Conservation (phyloP, 2,888 invertebrate species). For the Acrocyrtus sp. region DNA sequence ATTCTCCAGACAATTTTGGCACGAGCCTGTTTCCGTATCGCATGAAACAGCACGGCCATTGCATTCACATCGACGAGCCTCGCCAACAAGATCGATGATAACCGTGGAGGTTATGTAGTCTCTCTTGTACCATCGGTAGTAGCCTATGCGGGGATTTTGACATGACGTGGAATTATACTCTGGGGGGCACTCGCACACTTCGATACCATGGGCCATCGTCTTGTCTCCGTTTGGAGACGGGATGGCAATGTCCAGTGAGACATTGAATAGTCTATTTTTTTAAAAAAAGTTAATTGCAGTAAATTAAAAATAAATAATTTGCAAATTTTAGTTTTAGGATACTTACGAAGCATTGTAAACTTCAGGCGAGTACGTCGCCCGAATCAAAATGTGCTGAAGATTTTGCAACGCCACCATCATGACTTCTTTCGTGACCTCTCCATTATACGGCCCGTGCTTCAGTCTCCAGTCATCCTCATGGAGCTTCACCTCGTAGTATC, state of each 20-base stretch:
- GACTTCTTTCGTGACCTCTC: slow-evolving; percentile 76
- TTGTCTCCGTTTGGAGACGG: slow-evolving; percentile 65
- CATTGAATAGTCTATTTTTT: slow-evolving; percentile 74
- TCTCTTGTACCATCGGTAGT: slow-evolving; percentile 74
- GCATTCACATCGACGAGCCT: slow-evolving; percentile 83
- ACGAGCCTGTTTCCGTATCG: slow-evolving; percentile 85
- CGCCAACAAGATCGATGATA: slow-evolving; percentile 82
- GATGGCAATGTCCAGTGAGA: slow-evolving; percentile 84
- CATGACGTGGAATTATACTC: slow-evolving; percentile 89
- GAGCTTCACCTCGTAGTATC: slow-evolving; percentile 71
- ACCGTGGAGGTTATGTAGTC: slow-evolving; percentile 75
- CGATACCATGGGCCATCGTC: slow-evolving; percentile 78
- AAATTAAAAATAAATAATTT: not conserved
- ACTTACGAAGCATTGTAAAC: slow-evolving; percentile 64
- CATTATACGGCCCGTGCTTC: slow-evolving; percentile 69
- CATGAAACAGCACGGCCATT: slow-evolving; percentile 81
- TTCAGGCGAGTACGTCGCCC: slow-evolving; percentile 76
- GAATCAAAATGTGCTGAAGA: slow-evolving; percentile 81
- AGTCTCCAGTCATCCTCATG: slow-evolving; percentile 84
- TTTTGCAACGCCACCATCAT: slow-evolving; percentile 94
- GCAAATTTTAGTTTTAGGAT: too few species aligned
- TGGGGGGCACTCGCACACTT: slow-evolving; percentile 84
- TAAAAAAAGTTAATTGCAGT: not conserved
- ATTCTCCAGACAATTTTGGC: slow-evolving; percentile 85
- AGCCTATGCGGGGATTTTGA: slow-evolving; percentile 87